Evolutionary conservation across 2,888 invertebrate species (phyloP).

Genomic region (Noctua comes): DNA sequence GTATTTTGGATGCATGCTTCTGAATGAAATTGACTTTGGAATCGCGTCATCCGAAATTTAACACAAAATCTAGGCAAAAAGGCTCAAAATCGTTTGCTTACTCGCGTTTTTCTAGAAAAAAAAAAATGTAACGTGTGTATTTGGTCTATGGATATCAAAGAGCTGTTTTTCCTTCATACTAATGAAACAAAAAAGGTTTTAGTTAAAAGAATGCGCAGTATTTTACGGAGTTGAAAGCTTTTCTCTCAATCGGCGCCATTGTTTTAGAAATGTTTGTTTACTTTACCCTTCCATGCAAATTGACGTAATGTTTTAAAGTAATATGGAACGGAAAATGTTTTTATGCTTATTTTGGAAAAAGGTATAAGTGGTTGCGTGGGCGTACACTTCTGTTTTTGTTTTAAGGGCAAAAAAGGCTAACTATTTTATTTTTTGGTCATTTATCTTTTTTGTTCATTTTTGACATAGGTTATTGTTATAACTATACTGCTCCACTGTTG

Average conservation of each 20-base stretch:
- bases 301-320: conserved; percentile 40
- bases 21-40: neutral
- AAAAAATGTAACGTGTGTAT: neutral
- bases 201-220: conserved; percentile 48
- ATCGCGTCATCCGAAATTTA: neutral
- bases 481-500: neutral
- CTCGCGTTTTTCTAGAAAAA: neutral
- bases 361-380: neutral
- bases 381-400: neutral
- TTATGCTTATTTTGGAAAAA: conserved; percentile 24
- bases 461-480: neutral
- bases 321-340: conserved; percentile 16
- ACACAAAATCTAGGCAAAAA: neutral
- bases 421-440: too few species aligned
- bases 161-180: conserved; percentile 32
- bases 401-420: neutral
- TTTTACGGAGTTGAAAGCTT: conserved; percentile 68
- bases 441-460: too few species aligned
- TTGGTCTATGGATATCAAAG: conserved; percentile 24
- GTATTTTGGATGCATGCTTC: neutral
- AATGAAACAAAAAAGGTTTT: conserved; percentile 49
- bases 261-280: conserved; percentile 45
- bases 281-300: conserved; percentile 57
- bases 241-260: conserved; percentile 77
- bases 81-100: neutral